These are phyloP conservation scores for Ophiodon elongatus DNA, from an alignment of 2,113 vertebrate species.

Conservation along the genomic window DNA sequence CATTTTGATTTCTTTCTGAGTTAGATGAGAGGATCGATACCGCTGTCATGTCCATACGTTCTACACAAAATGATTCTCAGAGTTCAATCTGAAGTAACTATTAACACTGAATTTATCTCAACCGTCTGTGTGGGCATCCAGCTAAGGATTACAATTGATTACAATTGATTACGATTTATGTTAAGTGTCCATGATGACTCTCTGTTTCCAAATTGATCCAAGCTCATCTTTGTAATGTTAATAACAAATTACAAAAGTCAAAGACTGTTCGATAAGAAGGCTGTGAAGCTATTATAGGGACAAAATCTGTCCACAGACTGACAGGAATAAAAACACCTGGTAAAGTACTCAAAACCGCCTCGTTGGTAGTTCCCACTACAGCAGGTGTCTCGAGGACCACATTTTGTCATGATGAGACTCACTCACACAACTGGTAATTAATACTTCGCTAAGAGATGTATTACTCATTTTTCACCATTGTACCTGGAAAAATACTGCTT, in stretches of 20 bases:
- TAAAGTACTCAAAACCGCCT: too few relatives aligned
- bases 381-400: neutral
- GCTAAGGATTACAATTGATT: neutral
- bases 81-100: neutral
- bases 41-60: neutral
- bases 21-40: neutral
- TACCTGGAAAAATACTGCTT: neutral
- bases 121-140: neutral
- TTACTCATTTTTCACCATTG: neutral
- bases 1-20: neutral
- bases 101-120: neutral
- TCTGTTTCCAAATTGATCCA: neutral
- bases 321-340: too few relatives aligned
- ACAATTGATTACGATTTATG: neutral
- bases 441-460: neutral
- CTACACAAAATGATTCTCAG: neutral
- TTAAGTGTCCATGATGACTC: neutral
- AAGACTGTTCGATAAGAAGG: neutral
- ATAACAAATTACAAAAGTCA: neutral
- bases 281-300: too few relatives aligned
- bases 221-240: neutral
- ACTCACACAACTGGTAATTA: neutral
- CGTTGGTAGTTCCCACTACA: neutral
- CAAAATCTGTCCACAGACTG: too few relatives aligned
- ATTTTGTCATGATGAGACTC: neutral